phyloP scores from a whole-genome alignment of 2,113 vertebrate species.

The Elaphurus davidianus region DNA sequence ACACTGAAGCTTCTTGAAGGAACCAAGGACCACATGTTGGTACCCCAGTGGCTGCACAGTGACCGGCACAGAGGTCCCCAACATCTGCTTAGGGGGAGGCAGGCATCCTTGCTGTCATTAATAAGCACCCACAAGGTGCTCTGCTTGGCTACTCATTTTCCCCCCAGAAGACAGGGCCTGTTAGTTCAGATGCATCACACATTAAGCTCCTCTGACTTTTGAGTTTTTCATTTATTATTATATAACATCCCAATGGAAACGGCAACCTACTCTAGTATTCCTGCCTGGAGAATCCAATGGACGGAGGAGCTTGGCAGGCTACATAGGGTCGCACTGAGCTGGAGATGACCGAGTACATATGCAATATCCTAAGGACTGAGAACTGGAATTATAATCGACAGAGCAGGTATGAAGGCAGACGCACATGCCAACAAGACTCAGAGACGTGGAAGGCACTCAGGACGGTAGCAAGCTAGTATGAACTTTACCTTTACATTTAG shows the following conservation, averaged over 20 bases:
- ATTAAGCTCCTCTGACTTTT: slow-evolving; percentile 15
- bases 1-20: neutral
- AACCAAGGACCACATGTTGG: neutral
- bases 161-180: neutral
- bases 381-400: neutral
- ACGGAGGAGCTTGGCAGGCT: neutral
- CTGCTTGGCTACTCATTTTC: neutral
- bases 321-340: neutral
- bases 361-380: neutral
- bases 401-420: neutral
- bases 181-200: neutral
- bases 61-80: neutral
- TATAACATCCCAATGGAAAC: neutral
- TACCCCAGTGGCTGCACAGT: neutral
- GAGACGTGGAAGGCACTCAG: neutral
- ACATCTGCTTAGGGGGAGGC: neutral
- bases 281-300: neutral
- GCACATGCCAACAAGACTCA: neutral
- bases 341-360: neutral
- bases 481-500: neutral
- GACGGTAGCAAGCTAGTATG: neutral
- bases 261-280: neutral
- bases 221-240: slow-evolving; percentile 35
- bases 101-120: neutral
- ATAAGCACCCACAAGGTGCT: neutral